Conservation (phyloP, 2,888 invertebrate species). For the Cartodere bifasciata region DNA sequence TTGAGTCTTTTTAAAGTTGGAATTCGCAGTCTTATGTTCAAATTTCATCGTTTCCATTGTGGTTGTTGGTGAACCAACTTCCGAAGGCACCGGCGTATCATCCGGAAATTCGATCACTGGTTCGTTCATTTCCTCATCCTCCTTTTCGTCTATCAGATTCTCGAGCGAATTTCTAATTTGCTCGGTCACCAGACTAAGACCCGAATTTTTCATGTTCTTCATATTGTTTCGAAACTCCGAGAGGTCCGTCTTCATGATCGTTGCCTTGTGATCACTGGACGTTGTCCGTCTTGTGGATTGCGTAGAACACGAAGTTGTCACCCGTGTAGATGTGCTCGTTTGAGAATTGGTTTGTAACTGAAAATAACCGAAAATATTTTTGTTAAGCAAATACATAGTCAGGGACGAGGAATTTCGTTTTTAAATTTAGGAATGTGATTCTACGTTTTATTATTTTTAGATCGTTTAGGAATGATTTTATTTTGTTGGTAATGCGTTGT, state of each 20-base stretch:
- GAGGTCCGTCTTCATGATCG: slow-evolving; percentile 69
- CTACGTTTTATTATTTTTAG: no score
- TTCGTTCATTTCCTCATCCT: slow-evolving; percentile 36
- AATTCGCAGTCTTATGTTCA: slow-evolving; percentile 70
- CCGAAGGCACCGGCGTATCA: slow-evolving; percentile 55
- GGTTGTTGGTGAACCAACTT: slow-evolving; percentile 31
- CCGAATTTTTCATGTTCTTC: slow-evolving; percentile 69
- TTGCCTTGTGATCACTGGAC: slow-evolving; percentile 64
- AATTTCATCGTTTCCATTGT: slow-evolving; percentile 59
- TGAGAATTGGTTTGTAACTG: slow-evolving; percentile 42
- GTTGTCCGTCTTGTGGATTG: slow-evolving; percentile 26
- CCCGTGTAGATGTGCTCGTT: slow-evolving; percentile 43
- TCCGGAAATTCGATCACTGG: slow-evolving; percentile 75
- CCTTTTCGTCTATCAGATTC: slow-evolving; percentile 57
- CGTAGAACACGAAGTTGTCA: slow-evolving; percentile 34
- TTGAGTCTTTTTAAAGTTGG: slow-evolving; percentile 65
- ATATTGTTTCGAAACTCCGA: slow-evolving; percentile 71
- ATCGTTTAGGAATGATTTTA: no score
- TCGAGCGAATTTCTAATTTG: slow-evolving; percentile 59
- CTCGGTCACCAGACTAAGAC: slow-evolving; percentile 28
- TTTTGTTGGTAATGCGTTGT: no score
- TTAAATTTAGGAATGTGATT: no score
- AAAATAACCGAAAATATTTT: slow-evolving; percentile 18
- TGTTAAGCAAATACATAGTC: no score
- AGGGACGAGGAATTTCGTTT: no score